phyloP scores from a whole-genome alignment of 2,888 invertebrate genomes.

The Sinopyrophorus schimmeli region DNA sequence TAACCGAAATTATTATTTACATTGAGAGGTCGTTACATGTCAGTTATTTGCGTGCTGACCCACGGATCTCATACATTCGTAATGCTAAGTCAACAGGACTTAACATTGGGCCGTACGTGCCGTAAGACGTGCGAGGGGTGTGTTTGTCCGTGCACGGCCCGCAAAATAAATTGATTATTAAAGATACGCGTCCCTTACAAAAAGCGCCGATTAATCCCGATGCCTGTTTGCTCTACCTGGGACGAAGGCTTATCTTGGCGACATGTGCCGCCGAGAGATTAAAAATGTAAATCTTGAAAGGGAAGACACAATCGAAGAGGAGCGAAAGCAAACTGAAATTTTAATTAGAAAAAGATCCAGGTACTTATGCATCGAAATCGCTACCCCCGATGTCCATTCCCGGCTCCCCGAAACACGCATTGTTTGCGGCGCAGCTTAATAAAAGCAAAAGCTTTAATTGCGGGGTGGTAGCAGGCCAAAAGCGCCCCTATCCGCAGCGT shows the following conservation, averaged over 20 bases:
- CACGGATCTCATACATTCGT: slow-evolving; percentile 52
- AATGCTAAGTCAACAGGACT: slow-evolving; percentile 53
- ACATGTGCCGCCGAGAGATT: slow-evolving; percentile 13
- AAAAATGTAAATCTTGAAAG: slow-evolving; percentile 25
- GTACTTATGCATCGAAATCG: slow-evolving; percentile 50
- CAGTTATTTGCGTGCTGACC: slow-evolving; percentile 54
- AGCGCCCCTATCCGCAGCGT: slow-evolving; percentile 36
- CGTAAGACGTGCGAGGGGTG: slow-evolving; percentile 23
- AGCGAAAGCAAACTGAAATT: slow-evolving; percentile 47
- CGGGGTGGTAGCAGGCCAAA: slow-evolving; percentile 39
- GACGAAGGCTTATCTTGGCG: slow-evolving; percentile 18
- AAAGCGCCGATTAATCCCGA: slow-evolving; percentile 16
- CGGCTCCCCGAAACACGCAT: slow-evolving; percentile 48
- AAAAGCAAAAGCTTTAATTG: slow-evolving; percentile 53
- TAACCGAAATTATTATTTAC: slow-evolving; percentile 58
- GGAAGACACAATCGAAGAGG: slow-evolving; percentile 24
- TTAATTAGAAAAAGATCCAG: slow-evolving; percentile 53
- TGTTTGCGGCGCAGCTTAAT: slow-evolving; percentile 53
- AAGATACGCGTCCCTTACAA: slow-evolving; percentile 17
- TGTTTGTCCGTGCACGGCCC: neutral
- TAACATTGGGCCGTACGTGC: slow-evolving; percentile 27
- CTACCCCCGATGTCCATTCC: slow-evolving; percentile 47
- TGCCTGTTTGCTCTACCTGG: slow-evolving; percentile 19
- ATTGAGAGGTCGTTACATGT: slow-evolving; percentile 53
- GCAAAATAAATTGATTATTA: slow-evolving; percentile 27